Conservation (phyloP, 2,113 vertebrate genomes). For the Phocoena sinus region DNA sequence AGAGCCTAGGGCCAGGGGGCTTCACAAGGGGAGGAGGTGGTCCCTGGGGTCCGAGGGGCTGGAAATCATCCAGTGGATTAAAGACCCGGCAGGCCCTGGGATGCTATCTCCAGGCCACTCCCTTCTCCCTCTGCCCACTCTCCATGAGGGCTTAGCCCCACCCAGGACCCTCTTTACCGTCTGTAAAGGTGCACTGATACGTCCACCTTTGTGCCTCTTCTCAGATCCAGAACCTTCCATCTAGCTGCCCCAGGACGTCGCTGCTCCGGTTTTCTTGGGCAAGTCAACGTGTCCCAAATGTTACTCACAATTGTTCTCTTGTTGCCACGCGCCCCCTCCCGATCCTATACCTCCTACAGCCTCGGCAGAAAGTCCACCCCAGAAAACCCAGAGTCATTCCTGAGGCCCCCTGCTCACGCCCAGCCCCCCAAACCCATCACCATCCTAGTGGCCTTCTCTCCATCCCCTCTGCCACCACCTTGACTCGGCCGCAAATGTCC, state of each 20-base stretch:
- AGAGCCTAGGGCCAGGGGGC: not conserved
- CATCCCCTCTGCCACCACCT: not conserved
- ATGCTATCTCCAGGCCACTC: not conserved
- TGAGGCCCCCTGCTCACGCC: not conserved
- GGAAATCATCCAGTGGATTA: no score
- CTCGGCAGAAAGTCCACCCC: no score
- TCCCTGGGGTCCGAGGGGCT: not conserved
- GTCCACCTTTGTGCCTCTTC: not conserved
- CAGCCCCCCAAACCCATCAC: fast-evolving
- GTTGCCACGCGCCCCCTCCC: fast-evolving
- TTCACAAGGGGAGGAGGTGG: not conserved
- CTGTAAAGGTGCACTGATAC: fast-evolving
- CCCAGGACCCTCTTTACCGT: no score
- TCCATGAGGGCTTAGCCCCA: not conserved
- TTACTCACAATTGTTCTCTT: fast-evolving
- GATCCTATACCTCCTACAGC: not conserved
- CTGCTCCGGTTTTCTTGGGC: not conserved
- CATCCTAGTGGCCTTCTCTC: not conserved
- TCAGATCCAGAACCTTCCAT: not conserved
- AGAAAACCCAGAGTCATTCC: no score
- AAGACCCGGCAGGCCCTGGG: not conserved
- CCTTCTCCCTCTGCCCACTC: not conserved
- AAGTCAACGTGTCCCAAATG: not conserved
- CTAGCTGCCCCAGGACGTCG: not conserved
- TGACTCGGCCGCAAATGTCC: not conserved